Evolutionary conservation across 1,140 invertebrate genomes (phyloP).

Genomic region (Danaus plexippus): DNA sequence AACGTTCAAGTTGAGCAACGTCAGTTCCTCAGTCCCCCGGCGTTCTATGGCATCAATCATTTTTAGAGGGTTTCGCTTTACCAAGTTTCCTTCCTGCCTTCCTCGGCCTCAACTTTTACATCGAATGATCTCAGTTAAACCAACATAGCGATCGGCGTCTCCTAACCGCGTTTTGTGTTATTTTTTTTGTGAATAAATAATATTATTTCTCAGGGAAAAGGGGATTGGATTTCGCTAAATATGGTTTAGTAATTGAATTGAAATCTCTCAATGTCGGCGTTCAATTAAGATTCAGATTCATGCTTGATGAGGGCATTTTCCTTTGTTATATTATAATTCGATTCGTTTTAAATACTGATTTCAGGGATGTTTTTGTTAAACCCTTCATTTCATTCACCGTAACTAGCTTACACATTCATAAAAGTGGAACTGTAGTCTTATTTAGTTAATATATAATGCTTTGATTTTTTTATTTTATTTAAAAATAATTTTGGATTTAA

Average conservation of each 20-base stretch:
- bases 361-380: not conserved
- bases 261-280: conserved; percentile 71
- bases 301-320: conserved; percentile 56
- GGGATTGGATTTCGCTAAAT: conserved; percentile 72
- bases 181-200: conserved; percentile 70
- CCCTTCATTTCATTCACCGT: no score
- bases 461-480: no score
- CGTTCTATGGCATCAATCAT: conserved; percentile 65
- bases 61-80: conserved; percentile 71
- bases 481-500: no score
- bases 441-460: no score
- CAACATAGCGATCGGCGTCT: conserved; percentile 59
- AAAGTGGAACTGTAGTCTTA: no score
- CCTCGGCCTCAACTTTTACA: conserved; percentile 59
- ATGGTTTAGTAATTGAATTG: conserved; percentile 72
- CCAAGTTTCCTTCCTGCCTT: conserved; percentile 67
- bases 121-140: conserved; percentile 69
- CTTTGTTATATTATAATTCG: conserved; percentile 49
- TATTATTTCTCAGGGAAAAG: conserved; percentile 68
- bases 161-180: conserved; percentile 65
- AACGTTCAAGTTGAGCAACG: conserved; percentile 37
- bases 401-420: no score
- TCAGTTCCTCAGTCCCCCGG: conserved; percentile 37
- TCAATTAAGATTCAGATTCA: conserved; percentile 68
- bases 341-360: conserved; percentile 6